Evolutionary conservation across 2,797 vertebrate genomes (phyloP).

Genomic region (Microhierax caerulescens): DNA sequence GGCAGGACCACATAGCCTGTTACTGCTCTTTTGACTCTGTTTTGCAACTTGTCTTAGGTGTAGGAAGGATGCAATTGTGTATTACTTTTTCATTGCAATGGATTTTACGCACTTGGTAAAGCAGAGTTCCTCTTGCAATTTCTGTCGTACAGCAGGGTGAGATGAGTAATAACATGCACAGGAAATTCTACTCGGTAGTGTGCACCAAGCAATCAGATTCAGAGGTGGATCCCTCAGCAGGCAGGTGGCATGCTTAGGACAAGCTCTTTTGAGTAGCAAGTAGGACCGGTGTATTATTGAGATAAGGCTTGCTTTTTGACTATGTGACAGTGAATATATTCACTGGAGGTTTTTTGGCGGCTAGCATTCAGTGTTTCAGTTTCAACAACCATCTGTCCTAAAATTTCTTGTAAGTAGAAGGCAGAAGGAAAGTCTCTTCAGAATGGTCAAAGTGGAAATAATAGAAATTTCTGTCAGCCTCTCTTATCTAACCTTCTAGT

Average conservation of each 20-base stretch:
- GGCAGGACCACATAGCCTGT: not conserved
- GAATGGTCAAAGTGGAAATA: not conserved
- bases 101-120: not conserved
- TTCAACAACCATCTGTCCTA: not conserved
- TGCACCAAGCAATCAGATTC: not conserved
- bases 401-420: not conserved
- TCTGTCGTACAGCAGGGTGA: not conserved
- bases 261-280: not conserved
- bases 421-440: not conserved
- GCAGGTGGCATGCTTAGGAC: not conserved
- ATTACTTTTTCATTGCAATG: not conserved
- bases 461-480: not conserved
- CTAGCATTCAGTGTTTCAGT: not conserved
- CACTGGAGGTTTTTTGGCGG: not conserved
- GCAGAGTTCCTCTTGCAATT: not conserved
- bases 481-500: not conserved
- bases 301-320: not conserved
- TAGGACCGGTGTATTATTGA: not conserved
- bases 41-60: not conserved
- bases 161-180: not conserved
- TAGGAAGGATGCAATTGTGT: not conserved
- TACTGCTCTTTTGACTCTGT: not conserved
- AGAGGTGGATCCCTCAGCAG: not conserved
- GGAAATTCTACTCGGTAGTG: not conserved
- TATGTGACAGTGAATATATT: not conserved